Evolutionary conservation across 2,113 vertebrate species (phyloP), one percentile per base, ranked within the genome.

Genomic region (Perca schrenkii): DNA sequence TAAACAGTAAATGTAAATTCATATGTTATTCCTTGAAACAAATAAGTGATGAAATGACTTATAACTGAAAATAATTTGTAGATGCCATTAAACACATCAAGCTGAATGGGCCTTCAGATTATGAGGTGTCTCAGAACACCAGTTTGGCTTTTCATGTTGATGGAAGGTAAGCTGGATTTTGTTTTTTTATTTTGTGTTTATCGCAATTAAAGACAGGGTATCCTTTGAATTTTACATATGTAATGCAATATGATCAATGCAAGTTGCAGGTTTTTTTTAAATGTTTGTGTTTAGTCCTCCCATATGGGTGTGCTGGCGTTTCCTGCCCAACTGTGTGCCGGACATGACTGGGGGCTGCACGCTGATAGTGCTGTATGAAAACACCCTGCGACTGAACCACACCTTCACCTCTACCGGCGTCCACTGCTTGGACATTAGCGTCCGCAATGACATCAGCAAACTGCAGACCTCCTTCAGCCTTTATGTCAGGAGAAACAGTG

Each of bases 351-450:
- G 85, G 0, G 93, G 95, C 25, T 99, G 97, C 92, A 96, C 95
- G 1, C 91, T 95, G 0, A 93, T 96, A 88, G 91, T 87, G 7
- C 70, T 97, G 77, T 92, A 94, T 0, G 90, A 89, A 13, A 96
- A 96, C 4, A 93, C 83, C 6, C 95, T 96, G 91, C 92, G 87
- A 4, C 91, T 98, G 87, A 97, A 94, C 86, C 95, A 97, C 80
- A 94, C 86, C 79, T 97, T 98, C 93, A 88, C 84, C 21, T 86
- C 93, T 0, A 84, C 95, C 0, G 97, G 97, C 0, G 89, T 94
- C 40, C 96, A 97, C 8, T 98, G 97, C 86, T 91, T 98, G 85
- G 96, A 96, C 17, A 84, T 98, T 84, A 91, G 92, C 4, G 95
- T 96, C 11, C 91, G 95, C 87, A 98, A 96, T 0, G 87, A 94